Conservation (phyloP, 2,797 vertebrate species). For the Cyclura pinguis region DNA sequence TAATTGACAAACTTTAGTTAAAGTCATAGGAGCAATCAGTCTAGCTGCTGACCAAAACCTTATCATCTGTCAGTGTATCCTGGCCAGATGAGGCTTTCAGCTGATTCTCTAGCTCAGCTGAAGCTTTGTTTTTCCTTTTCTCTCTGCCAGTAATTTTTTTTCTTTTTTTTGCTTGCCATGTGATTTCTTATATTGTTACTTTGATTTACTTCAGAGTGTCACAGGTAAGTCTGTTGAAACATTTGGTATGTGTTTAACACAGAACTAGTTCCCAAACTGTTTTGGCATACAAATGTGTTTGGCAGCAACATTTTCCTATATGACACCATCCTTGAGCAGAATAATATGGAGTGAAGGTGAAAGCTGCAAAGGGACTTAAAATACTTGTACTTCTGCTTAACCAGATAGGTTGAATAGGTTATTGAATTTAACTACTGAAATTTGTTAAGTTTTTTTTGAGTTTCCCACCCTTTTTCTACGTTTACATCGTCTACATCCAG, state of each 20-base stretch:
- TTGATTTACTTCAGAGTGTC: slow-evolving; percentile 45
- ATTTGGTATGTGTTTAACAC: slow-evolving; percentile 48
- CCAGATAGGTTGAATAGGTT: slow-evolving; percentile 32
- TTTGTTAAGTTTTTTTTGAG: not conserved
- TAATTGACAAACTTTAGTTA: not conserved
- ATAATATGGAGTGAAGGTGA: not conserved
- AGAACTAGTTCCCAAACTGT: slow-evolving; percentile 32
- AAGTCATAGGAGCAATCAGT: not conserved
- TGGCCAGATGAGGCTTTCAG: slow-evolving; percentile 15
- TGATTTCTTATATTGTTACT: slow-evolving; percentile 42
- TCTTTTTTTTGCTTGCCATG: not conserved
- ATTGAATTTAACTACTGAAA: not conserved
- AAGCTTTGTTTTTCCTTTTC: slow-evolving; percentile 32
- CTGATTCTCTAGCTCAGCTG: not conserved
- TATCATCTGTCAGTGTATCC: not conserved
- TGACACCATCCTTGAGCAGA: not conserved
- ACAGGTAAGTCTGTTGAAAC: not conserved
- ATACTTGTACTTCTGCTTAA: slow-evolving; percentile 46
- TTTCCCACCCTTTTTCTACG: too few species aligned
- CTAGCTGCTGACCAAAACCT: not conserved
- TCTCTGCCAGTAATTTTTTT: slow-evolving; percentile 51
- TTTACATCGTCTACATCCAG: not conserved
- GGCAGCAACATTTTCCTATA: slow-evolving; percentile 13
- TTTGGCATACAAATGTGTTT: slow-evolving; percentile 34
- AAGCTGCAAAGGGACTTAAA: slow-evolving; percentile 18